Base-by-base conservation (phyloP, 1,140 invertebrate species). In the Asobara japonica region DNA sequence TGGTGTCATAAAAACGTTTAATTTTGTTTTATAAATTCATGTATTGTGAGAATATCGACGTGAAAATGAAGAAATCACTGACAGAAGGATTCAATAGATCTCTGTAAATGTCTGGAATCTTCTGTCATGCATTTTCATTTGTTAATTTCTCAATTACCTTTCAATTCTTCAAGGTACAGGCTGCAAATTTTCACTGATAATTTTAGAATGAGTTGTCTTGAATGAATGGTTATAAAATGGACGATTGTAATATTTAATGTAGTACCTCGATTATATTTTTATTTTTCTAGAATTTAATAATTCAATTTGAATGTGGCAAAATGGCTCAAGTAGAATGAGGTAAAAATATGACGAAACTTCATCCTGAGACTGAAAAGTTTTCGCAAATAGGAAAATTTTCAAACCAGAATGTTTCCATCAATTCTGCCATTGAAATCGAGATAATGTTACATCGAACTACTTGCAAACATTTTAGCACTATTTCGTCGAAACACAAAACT, bases 21-120 rank as follows among this genome's bases (percentile, higher is more conserved):
- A 18, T 27, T 45, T 16, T 11, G 22, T 36, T 68, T 18, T 62
- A 60, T 65, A n/a, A 41, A 41, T 68, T 64, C 13, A 69, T 45
- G n/a, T 45, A n/a, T 45, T 45, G 41, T 16, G 41, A 7, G 22
- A 60, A 29, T 60, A 31, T 18, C 0, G 69, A 64, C 25, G 16
- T 61, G 30, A 30, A 45, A 56, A 30, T 31, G 13, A 5, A 31
- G 33, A 61, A 29, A 60, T 33, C 25, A 67, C n/a, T 69, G 13
- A 20, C 13, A 62, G 45, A 36, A 36, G 29, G 1, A 29, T 69
- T 16, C 45, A 45, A 38, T 20, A 51, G 45, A 10, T 13, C 25
- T 7, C 10, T 51, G 13, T 48, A 25, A 41, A 66, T 25, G 13
- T 36, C 20, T 41, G 31, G 18, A 10, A 5, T 1, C 20, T 67